Evolutionary conservation across 2,888 invertebrate genomes (phyloP), one percentile per base, ranked within the genome.

Genomic region (Philaethria dido): DNA sequence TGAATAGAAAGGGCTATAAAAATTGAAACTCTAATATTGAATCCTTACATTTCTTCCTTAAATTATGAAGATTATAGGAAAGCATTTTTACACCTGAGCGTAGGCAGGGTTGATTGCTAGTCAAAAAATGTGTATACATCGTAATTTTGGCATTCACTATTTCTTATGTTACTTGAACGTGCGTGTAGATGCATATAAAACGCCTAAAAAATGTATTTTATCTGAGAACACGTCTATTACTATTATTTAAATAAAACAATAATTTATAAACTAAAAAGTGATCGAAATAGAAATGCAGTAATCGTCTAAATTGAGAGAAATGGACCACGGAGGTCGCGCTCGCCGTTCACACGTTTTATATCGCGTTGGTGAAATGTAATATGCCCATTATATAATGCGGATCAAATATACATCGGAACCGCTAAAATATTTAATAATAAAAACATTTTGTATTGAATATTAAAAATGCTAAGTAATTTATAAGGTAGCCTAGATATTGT

Each of bases 291-390:
- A 74, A 78, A 81, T 88, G 86, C 81, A 84, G 89, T 86, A 89
- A 88, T 86, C 76, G 76, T 84, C 86, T 88, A 88, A 88, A 85
- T 88, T 81, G 80, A 86, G 87, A 83, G 83, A 84, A 85, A 86
- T 84, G 80, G 80, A 84, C 85, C 59, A 69, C 72, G 81, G 84
- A 86, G 87, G 85, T 86, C 86, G 71, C 44, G 52, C 60, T 62
- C 39, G 78, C 60, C 39, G 78, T 72, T 66, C 69, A 72, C 71
- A 80, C 81, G 81, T 70, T 71, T 71, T 70, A 70, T 64, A 68
- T 69, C 50, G 66, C 54, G 71, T 70, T 62, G 64, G 72, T 72
- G 71, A 65, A 75, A 74, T 64, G 61, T 59, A 70, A 72, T 69
- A 65, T 64, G 29, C 29, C 62, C 54, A 59, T 73, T 65, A 63